A percentile compares a stretch with the other conserved stretches of the same genome.
phyloP scores from a whole-genome alignment of 2,113 vertebrate genomes.

The Orientallactaga bullata region DNA sequence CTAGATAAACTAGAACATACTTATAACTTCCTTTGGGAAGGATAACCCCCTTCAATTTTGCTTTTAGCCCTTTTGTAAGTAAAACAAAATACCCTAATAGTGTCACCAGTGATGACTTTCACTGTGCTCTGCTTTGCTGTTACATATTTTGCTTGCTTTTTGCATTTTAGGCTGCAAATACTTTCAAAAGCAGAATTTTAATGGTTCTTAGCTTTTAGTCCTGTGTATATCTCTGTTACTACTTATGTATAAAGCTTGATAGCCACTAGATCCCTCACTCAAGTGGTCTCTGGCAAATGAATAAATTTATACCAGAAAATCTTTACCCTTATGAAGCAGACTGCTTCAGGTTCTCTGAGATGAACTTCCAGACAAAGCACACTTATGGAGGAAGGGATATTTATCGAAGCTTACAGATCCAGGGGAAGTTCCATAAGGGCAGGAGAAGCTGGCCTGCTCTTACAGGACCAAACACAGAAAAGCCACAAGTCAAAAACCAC shows the following conservation, averaged over 20 bases:
- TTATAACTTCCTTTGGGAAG: background rate
- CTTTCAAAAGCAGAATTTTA: constrained; percentile 29
- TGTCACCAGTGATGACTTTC: background rate
- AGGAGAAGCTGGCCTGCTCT: too few relatives aligned
- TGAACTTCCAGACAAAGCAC: too few relatives aligned
- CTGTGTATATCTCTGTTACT: background rate
- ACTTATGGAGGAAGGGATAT: too few relatives aligned
- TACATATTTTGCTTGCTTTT: constrained; percentile 24
- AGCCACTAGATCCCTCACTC: background rate
- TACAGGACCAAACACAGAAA: too few relatives aligned
- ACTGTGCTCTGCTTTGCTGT: background rate
- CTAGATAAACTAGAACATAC: constrained; percentile 31
- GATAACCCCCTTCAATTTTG: background rate
- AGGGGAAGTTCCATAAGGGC: too few relatives aligned
- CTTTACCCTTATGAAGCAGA: too few relatives aligned
- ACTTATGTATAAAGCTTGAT: background rate
- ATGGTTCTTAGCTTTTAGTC: constrained; percentile 4
- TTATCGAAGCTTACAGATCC: too few relatives aligned
- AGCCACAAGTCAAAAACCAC: too few relatives aligned
- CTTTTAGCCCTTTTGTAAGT: background rate
- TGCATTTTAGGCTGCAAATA: background rate
- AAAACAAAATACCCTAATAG: background rate
- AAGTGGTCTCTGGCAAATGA: background rate
- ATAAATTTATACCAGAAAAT: background rate
- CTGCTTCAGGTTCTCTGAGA: too few relatives aligned